Percentiles rank a stretch among this genome's conserved stretches.
Evolutionary conservation across 2,888 invertebrate genomes (phyloP).

Genomic region (Chouioia cunea): DNA sequence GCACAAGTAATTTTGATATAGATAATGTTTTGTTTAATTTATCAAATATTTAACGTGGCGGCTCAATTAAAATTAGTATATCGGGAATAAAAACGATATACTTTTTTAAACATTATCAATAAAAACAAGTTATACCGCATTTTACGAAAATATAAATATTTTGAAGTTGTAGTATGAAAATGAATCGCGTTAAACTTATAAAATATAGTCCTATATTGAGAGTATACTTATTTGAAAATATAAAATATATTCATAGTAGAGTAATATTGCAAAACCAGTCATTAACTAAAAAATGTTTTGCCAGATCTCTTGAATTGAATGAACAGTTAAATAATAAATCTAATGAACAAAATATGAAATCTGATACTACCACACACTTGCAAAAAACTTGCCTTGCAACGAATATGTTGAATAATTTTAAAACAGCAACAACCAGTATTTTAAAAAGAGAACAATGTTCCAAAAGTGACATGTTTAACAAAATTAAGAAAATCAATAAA

Average conservation of each 20-base stretch:
- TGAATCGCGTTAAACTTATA: constrained; percentile 3
- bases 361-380: neutral
- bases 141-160: no score
- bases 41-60: no score
- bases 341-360: neutral
- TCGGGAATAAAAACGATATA: no score
- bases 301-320: neutral
- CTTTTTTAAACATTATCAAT: no score
- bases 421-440: no score
- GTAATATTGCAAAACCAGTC: neutral
- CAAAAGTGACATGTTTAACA: no score
- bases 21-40: no score
- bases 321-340: neutral
- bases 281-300: neutral
- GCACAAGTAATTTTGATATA: no score
- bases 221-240: neutral
- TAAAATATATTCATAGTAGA: neutral
- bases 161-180: no score
- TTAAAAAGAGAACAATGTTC: neutral
- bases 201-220: neutral
- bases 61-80: no score
- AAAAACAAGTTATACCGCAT: no score
- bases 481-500: neutral
- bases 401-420: neutral
- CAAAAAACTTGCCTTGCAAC: neutral